phyloP scores from a whole-genome alignment of 1,140 invertebrate species.

The Oscheius sp. region DNA sequence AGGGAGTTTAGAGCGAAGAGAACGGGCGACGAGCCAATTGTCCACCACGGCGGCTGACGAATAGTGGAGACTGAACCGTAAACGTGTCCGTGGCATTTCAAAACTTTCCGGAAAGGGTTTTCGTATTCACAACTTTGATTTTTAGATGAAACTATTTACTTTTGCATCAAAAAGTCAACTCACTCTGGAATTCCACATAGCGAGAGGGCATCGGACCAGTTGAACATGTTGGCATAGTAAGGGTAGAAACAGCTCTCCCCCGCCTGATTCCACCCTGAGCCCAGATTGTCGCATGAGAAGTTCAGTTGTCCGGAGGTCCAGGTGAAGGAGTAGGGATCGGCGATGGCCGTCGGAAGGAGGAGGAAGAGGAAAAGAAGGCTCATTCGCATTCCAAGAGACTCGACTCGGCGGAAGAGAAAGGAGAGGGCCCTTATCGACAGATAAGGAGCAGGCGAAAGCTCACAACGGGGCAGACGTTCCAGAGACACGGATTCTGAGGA shows the following conservation, averaged over 20 bases:
- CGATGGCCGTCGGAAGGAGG: background rate
- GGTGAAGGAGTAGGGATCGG: background rate
- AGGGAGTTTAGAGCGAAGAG: background rate
- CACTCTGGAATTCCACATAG: background rate
- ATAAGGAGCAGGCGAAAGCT: too few relatives aligned
- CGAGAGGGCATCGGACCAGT: background rate
- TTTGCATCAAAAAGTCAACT: too few relatives aligned
- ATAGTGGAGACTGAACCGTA: background rate
- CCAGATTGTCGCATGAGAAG: background rate
- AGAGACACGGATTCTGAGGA: too few relatives aligned
- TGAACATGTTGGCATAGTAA: background rate
- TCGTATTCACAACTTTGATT: too few relatives aligned
- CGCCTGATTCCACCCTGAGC: background rate
- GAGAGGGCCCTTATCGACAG: too few relatives aligned
- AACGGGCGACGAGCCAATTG: background rate
- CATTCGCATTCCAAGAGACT: too few relatives aligned
- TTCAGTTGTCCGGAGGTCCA: background rate
- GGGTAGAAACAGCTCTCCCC: background rate
- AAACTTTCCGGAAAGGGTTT: too few relatives aligned
- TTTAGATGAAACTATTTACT: too few relatives aligned
- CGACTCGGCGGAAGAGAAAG: too few relatives aligned
- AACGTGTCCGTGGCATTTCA: too few relatives aligned
- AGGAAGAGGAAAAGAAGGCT: background rate
- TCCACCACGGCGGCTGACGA: background rate
- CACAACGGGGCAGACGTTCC: too few relatives aligned